Evolutionary conservation across 2,797 vertebrate species (phyloP).

Genomic region (Poeciliopsis paucimaculata): DNA sequence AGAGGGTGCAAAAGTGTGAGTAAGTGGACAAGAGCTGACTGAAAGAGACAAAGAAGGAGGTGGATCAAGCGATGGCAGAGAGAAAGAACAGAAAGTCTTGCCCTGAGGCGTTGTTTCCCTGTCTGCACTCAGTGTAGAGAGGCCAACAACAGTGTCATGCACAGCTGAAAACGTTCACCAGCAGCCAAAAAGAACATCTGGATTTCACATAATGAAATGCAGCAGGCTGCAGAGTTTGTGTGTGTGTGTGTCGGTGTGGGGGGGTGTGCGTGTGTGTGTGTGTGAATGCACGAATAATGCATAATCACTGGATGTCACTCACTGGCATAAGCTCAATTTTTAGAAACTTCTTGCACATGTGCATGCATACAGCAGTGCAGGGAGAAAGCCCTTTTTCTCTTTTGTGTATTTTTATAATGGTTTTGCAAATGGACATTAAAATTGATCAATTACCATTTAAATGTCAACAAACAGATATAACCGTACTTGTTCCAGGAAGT

Average conservation of each 20-base stretch:
- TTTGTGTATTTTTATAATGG: constrained; percentile 15
- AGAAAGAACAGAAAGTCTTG: constrained; percentile 59
- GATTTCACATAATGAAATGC: constrained; percentile 74
- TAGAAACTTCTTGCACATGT: constrained; percentile 18
- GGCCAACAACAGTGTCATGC: constrained; percentile 75
- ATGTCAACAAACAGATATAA: constrained; percentile 44
- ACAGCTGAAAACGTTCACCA: constrained; percentile 73
- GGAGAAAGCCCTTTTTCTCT: not conserved
- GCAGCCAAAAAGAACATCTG: constrained; percentile 77
- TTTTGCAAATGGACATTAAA: constrained; percentile 13
- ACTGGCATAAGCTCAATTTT: constrained; percentile 24
- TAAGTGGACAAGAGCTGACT: constrained; percentile 28
- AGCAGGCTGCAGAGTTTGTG: constrained; percentile 57
- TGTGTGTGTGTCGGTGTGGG: too few relatives aligned
- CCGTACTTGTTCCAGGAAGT: constrained; percentile 36
- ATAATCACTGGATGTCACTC: constrained; percentile 30
- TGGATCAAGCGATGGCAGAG: constrained; percentile 35
- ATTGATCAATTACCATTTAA: constrained; percentile 35
- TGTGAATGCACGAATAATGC: constrained; percentile 35
- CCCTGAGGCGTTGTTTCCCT: constrained; percentile 68
- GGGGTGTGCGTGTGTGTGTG: not conserved
- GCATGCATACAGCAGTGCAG: constrained; percentile 6
- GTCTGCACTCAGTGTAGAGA: constrained; percentile 54
- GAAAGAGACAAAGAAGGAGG: constrained; percentile 52
- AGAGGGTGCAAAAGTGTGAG: constrained; percentile 47